These are phyloP conservation scores for Brienomyrus brachyistius DNA, from an alignment of 2,113 vertebrate genomes.

Conservation along the genomic window DNA sequence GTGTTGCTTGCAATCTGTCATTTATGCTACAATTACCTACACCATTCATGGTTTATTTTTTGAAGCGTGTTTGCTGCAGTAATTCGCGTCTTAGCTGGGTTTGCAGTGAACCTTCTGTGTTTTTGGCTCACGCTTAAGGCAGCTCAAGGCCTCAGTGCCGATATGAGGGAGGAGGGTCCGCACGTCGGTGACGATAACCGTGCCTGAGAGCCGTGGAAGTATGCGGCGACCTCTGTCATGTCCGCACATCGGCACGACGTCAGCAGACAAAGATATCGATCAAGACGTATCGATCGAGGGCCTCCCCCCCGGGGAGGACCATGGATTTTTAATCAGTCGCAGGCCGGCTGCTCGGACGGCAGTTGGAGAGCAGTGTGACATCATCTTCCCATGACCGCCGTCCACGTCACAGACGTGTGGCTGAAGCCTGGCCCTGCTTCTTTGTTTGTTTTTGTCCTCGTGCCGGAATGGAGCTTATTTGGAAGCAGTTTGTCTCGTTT, in stretches of 20 bases:
- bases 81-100: not conserved
- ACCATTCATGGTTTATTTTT: not conserved
- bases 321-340: constrained; percentile 25
- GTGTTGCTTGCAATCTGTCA: not conserved
- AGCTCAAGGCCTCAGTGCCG: not conserved
- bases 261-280: constrained; percentile 29
- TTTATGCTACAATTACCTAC: not conserved
- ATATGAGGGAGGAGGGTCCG: not conserved
- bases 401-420: not conserved
- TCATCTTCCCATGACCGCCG: not conserved
- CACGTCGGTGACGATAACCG: not conserved
- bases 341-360: constrained; percentile 24
- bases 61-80: not conserved
- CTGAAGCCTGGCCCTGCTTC: not conserved
- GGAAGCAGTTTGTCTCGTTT: not conserved
- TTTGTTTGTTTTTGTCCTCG: not conserved
- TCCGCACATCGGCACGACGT: constrained; percentile 15
- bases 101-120: not conserved
- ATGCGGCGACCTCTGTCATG: not conserved
- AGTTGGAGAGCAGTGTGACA: not conserved
- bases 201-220: not conserved
- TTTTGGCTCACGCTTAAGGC: not conserved
- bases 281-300: constrained; percentile 30
- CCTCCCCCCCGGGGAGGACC: not conserved
- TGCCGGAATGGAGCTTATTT: not conserved